Conservation (phyloP, 2,888 invertebrate species). For the Habrosyne pyritoides region DNA sequence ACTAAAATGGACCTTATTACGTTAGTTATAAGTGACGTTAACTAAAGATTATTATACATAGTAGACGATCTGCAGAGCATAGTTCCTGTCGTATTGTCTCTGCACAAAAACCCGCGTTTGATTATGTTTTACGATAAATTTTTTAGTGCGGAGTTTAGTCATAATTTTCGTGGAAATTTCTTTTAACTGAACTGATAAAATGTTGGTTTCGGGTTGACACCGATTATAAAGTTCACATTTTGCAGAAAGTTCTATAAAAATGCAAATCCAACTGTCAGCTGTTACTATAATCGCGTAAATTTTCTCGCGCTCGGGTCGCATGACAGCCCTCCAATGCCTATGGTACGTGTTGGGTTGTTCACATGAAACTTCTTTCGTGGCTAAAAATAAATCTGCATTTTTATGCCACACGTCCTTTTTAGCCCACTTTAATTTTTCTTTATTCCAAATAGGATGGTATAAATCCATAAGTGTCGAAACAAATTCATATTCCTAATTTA, state of each 20-base stretch:
- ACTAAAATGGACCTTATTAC: slow-evolving; percentile 34
- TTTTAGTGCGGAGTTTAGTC: slow-evolving; percentile 39
- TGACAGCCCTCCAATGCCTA: neutral
- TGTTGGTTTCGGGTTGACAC: neutral
- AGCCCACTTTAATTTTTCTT: neutral
- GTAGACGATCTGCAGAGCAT: slow-evolving; percentile 49
- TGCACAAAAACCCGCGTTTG: slow-evolving; percentile 53
- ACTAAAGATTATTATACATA: slow-evolving; percentile 13
- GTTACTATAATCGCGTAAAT: neutral
- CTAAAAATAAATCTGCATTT: neutral
- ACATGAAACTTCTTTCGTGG: neutral
- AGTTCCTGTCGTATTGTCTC: slow-evolving; percentile 77
- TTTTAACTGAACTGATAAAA: neutral
- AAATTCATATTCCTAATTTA: neutral
- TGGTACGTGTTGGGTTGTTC: neutral
- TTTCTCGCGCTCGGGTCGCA: slow-evolving; percentile 1
- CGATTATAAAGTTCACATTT: neutral
- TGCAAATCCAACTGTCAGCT: neutral
- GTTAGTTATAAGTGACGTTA: slow-evolving; percentile 24
- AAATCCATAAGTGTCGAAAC: neutral
- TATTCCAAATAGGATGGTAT: neutral
- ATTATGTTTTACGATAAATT: slow-evolving; percentile 57
- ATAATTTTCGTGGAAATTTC: neutral
- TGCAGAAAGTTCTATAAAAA: neutral
- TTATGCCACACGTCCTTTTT: neutral